Evolutionary conservation across 2,113 vertebrate species (phyloP).

Genomic region (Fregata magnificens): DNA sequence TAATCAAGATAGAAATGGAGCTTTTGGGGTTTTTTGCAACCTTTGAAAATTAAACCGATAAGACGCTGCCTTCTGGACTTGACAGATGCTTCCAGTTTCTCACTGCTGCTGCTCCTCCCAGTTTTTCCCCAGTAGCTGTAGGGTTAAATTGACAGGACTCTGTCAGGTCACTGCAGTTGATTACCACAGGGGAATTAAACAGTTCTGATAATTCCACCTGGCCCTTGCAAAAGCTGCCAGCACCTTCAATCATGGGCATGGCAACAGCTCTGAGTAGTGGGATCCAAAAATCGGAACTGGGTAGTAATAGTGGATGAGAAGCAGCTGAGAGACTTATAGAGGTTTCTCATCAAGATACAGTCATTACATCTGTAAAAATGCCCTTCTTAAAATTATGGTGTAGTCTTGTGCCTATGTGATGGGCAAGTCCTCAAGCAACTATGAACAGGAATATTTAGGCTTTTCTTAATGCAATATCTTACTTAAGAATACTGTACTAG

Average conservation of each 20-base stretch:
- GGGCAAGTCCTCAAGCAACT: neutral
- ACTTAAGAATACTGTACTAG: neutral
- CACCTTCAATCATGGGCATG: neutral
- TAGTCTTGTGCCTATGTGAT: neutral
- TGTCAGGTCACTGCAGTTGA: neutral
- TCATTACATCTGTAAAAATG: neutral
- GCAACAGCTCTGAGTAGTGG: neutral
- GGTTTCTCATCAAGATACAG: neutral
- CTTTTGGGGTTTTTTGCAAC: neutral
- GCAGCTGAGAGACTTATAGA: neutral
- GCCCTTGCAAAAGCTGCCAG: neutral
- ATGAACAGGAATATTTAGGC: neutral
- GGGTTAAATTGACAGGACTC: neutral
- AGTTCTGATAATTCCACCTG: neutral
- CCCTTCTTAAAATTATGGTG: rapidly evolving
- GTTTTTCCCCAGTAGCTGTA: neutral
- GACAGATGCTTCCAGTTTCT: neutral
- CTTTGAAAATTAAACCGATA: neutral
- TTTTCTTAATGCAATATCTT: neutral
- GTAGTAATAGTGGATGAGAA: neutral
- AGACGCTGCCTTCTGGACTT: neutral
- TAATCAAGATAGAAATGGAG: neutral
- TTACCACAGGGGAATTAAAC: neutral
- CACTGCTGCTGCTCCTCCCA: neutral
- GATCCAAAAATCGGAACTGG: neutral